Conservation (phyloP, 2,888 invertebrate genomes). For the Nomada hirtipes region DNA sequence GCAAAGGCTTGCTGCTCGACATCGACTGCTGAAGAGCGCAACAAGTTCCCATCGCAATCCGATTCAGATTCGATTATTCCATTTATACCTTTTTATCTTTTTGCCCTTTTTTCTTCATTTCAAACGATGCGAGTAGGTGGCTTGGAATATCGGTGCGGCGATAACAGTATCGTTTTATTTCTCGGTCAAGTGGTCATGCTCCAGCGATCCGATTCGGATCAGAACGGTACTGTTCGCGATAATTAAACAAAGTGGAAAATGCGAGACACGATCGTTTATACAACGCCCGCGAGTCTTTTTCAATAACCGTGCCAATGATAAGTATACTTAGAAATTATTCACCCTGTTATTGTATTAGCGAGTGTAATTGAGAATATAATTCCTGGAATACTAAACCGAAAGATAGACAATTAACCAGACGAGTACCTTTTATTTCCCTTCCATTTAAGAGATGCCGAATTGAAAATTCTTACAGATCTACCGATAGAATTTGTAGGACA, state of each 20-base stretch:
- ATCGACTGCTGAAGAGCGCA: not conserved
- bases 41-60: conserved; percentile 27
- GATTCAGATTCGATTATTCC: conserved; percentile 23
- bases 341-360: too few relatives aligned
- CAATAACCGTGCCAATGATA: not conserved
- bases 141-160: not conserved
- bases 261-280: conserved; percentile 21
- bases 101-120: not conserved
- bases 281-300: not conserved
- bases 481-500: conserved; percentile 2
- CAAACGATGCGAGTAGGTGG: conserved; percentile 2
- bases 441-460: too few relatives aligned
- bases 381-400: too few relatives aligned
- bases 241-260: conserved; percentile 38
- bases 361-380: too few relatives aligned
- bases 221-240: conserved; percentile 4
- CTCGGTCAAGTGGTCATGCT: conserved; percentile 35
- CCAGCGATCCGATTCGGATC: conserved; percentile 13
- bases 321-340: too few relatives aligned
- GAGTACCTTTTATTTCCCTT: too few relatives aligned
- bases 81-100: not conserved
- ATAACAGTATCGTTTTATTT: conserved; percentile 53
- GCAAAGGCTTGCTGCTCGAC: not conserved
- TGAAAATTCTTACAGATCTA: not conserved
- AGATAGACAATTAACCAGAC: too few relatives aligned